Conservation (phyloP, 2,113 vertebrate species). For the Alligator mississippiensis region DNA sequence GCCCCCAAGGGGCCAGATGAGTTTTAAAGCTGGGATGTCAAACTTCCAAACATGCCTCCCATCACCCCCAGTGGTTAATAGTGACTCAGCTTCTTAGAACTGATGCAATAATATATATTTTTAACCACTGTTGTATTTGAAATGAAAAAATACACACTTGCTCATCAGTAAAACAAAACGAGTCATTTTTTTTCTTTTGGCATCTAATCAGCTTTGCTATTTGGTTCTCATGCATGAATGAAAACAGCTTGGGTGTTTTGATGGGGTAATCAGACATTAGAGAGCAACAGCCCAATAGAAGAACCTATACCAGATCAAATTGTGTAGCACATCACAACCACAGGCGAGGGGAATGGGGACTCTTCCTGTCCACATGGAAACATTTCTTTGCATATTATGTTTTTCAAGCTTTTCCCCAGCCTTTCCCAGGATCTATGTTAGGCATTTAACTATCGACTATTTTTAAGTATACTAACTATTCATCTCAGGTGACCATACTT, state of each 20-base stretch:
- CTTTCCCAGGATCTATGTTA: background rate
- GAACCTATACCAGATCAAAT: slow-evolving; percentile 31
- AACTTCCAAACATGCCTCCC: background rate
- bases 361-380: rapidly evolving
- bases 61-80: background rate
- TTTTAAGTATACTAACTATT: rapidly evolving
- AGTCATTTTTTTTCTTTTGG: background rate
- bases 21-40: too few relatives aligned
- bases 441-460: background rate
- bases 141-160: background rate
- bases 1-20: too few relatives aligned
- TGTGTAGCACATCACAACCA: background rate
- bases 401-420: background rate
- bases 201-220: background rate
- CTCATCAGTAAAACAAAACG: background rate
- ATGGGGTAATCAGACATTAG: slow-evolving; percentile 32
- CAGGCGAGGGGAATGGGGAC: background rate
- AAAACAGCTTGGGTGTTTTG: background rate
- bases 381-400: background rate
- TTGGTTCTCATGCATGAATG: background rate
- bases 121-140: background rate
- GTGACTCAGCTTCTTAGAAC: background rate
- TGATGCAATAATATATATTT: too few relatives aligned
- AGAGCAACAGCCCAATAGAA: background rate
- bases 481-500: background rate